Percentiles rank a stretch among this genome's conserved stretches.
phyloP scores from a whole-genome alignment of 2,797 vertebrate species.

The Gobionotothen gibberifrons region DNA sequence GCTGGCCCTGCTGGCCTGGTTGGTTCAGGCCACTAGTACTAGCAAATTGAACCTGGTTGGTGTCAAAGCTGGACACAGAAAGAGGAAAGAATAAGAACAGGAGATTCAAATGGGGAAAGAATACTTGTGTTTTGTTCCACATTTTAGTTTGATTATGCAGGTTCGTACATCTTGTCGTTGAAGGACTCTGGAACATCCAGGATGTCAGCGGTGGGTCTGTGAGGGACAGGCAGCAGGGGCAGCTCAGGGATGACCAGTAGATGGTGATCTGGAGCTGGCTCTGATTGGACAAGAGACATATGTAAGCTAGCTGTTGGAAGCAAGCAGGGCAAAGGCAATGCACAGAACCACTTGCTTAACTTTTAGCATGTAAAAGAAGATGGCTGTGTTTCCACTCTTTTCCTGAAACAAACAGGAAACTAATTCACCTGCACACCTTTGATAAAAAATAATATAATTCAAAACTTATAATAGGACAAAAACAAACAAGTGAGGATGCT shows the following conservation, averaged over 20 bases:
- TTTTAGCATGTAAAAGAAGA: background rate
- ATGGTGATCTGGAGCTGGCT: conserved; percentile 81
- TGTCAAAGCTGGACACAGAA: conserved; percentile 63
- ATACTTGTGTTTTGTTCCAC: fast-evolving
- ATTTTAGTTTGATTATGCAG: background rate
- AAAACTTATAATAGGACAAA: background rate
- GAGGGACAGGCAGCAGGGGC: conserved; percentile 89
- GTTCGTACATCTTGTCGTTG: conserved; percentile 77
- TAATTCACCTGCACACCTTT: background rate
- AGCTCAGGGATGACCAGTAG: conserved; percentile 86
- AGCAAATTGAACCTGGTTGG: conserved; percentile 90
- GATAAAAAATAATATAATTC: background rate
- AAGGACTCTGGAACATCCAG: conserved; percentile 92
- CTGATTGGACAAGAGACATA: conserved; percentile 69
- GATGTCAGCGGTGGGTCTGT: conserved; percentile 86
- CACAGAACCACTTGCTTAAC: background rate
- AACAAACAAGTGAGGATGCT: background rate
- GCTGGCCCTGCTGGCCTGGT: conserved; percentile 89
- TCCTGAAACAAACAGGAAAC: background rate
- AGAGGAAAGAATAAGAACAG: background rate
- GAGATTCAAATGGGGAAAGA: background rate
- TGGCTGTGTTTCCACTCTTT: background rate
- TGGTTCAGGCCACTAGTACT: conserved; percentile 88
- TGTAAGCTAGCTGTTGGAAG: conserved; percentile 63
- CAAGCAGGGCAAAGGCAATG: conserved; percentile 33